phyloP scores from a whole-genome alignment of 2,888 invertebrate species.

The Dorcus parallelipipedus region DNA sequence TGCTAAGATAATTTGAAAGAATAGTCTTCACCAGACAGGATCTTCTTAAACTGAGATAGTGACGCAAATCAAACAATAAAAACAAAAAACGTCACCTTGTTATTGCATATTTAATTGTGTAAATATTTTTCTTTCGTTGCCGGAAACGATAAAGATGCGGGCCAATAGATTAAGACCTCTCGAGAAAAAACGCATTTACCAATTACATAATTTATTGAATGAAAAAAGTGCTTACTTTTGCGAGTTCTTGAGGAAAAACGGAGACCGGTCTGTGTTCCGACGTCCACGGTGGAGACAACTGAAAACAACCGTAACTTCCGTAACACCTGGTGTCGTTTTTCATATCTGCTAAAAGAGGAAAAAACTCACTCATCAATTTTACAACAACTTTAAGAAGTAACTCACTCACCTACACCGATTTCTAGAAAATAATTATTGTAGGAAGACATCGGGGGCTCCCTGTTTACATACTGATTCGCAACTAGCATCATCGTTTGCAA shows the following conservation, averaged over 20 bases:
- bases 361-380: neutral
- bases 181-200: too few species aligned
- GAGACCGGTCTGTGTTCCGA: constrained; percentile 76
- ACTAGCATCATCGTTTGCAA: constrained; percentile 13
- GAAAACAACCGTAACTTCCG: constrained; percentile 78
- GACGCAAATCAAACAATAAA: too few species aligned
- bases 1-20: too few species aligned
- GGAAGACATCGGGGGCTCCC: constrained; percentile 30
- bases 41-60: too few species aligned
- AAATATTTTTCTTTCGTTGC: too few species aligned
- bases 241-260: constrained; percentile 71
- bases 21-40: too few species aligned
- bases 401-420: constrained; percentile 43
- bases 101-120: too few species aligned
- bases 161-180: too few species aligned
- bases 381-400: neutral
- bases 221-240: constrained; percentile 45
- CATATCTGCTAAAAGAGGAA: constrained; percentile 33
- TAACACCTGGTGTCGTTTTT: constrained; percentile 60
- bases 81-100: too few species aligned
- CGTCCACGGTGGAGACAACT: constrained; percentile 73
- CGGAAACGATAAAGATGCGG: too few species aligned
- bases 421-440: constrained; percentile 47
- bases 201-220: too few species aligned
- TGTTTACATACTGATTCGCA: constrained; percentile 15